These are phyloP conservation scores for Mesembrinibis cayennensis DNA, from an alignment of 2,113 vertebrate genomes.

Conservation along the genomic window DNA sequence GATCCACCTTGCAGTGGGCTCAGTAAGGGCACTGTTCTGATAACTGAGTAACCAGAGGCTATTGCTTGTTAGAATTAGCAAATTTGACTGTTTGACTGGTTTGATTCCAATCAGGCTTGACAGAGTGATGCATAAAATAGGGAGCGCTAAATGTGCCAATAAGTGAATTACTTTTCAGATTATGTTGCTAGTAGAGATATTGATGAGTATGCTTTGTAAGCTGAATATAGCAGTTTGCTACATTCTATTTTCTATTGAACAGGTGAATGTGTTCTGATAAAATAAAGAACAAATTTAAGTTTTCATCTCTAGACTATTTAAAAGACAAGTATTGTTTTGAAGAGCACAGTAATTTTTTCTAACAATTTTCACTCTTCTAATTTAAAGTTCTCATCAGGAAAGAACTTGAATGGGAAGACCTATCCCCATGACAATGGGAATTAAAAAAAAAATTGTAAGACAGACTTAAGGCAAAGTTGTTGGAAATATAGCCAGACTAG, in stretches of 20 bases:
- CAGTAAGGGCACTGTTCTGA: neutral
- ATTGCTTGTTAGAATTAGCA: conserved; percentile 30
- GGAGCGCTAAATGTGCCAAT: conserved; percentile 43
- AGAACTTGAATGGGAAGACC: neutral
- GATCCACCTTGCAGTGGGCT: conserved; percentile 47
- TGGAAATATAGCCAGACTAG: neutral
- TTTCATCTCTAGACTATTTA: neutral
- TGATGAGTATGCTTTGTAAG: conserved; percentile 7
- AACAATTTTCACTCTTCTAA: neutral
- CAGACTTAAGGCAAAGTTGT: neutral
- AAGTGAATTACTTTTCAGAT: conserved; percentile 38
- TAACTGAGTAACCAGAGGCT: neutral
- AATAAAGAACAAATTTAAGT: neutral
- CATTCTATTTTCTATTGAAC: neutral
- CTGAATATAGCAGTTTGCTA: neutral
- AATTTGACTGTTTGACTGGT: neutral
- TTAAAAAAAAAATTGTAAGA: neutral
- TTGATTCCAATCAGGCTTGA: conserved; percentile 50
- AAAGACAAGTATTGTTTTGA: neutral
- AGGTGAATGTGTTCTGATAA: neutral
- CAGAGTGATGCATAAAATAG: neutral
- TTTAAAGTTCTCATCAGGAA: neutral
- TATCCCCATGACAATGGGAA: neutral
- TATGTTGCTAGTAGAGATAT: conserved; percentile 14
- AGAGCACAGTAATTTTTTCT: neutral